Evolutionary conservation across 1,140 invertebrate species (phyloP).

Genomic region (Phortica variegata): DNA sequence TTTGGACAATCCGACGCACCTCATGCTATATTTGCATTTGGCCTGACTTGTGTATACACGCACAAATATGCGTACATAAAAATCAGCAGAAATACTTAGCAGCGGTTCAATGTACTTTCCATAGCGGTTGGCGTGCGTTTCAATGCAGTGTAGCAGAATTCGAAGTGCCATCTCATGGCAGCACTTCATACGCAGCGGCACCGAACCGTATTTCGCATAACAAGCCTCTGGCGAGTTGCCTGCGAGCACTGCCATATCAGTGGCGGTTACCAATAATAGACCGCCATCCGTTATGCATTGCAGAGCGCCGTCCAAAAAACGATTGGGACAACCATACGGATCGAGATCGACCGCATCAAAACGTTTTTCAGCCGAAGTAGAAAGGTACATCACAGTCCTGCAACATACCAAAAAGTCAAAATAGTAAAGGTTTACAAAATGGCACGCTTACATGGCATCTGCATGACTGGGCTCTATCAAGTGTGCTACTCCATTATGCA

Average conservation of each 20-base stretch:
- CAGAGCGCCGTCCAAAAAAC: slow-evolving; percentile 91
- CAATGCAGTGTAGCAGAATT: slow-evolving; percentile 88
- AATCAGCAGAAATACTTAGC: slow-evolving; percentile 91
- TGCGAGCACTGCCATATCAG: slow-evolving; percentile 96
- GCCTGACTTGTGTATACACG: slow-evolving; percentile 75
- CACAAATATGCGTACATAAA: slow-evolving; percentile 96
- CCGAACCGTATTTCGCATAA: slow-evolving; percentile 89
- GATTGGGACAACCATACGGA: slow-evolving; percentile 94
- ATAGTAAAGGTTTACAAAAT: background rate
- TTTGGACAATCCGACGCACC: no score
- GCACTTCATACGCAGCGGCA: slow-evolving; percentile 80
- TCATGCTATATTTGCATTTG: slow-evolving; percentile 81
- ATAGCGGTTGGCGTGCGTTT: slow-evolving; percentile 89
- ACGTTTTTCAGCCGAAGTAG: slow-evolving; percentile 64
- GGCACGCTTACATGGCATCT: slow-evolving; percentile 75
- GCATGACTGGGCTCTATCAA: slow-evolving; percentile 72
- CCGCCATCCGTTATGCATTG: slow-evolving; percentile 78
- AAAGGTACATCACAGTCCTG: slow-evolving; percentile 83
- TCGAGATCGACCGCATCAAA: slow-evolving; percentile 95
- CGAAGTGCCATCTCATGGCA: slow-evolving; percentile 97
- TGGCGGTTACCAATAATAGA: slow-evolving; percentile 91
- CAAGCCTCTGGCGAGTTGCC: slow-evolving; percentile 93
- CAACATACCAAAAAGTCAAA: background rate
- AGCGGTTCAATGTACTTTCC: slow-evolving; percentile 90
- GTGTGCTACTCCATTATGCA: slow-evolving; percentile 74